Evolutionary conservation across 2,888 invertebrate genomes (phyloP).

Genomic region (Physocephala rufipes): DNA sequence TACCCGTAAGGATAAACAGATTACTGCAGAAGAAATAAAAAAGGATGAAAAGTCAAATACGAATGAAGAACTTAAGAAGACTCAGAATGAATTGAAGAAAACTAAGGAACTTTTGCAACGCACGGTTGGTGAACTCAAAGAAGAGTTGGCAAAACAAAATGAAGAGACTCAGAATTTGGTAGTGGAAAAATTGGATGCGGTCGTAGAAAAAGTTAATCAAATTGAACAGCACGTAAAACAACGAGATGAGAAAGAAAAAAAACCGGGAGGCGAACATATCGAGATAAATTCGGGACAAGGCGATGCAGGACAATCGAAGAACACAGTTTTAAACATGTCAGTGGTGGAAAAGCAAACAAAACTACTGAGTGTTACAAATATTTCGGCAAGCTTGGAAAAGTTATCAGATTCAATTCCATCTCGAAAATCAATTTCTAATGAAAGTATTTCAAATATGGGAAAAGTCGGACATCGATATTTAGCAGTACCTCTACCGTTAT

Average conservation of each 20-base stretch:
- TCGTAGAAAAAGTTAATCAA: slow-evolving; percentile 59
- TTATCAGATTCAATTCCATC: slow-evolving; percentile 62
- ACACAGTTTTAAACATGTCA: neutral
- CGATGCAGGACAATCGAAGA: neutral
- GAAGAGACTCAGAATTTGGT: slow-evolving; percentile 59
- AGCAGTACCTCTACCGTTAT: slow-evolving; percentile 58
- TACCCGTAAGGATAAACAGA: slow-evolving; percentile 67
- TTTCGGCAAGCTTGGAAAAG: slow-evolving; percentile 20
- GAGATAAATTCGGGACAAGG: neutral
- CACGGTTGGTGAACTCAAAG: slow-evolving; percentile 65
- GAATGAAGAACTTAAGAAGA: slow-evolving; percentile 59
- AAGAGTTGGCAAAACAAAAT: slow-evolving; percentile 64
- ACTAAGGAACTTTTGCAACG: slow-evolving; percentile 61
- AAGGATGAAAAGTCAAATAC: slow-evolving; percentile 48
- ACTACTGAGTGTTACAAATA: neutral
- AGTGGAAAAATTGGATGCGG: slow-evolving; percentile 57
- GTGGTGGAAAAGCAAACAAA: neutral
- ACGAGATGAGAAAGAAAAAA: slow-evolving; percentile 38
- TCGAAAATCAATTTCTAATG: slow-evolving; percentile 55
- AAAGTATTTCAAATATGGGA: slow-evolving; percentile 40
- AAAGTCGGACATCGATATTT: slow-evolving; percentile 49
- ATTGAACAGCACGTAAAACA: slow-evolving; percentile 69
- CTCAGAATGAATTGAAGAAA: slow-evolving; percentile 58
- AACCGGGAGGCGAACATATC: neutral
- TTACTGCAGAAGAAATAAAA: slow-evolving; percentile 59